Percentiles rank a stretch among this genome's conserved stretches.
phyloP scores from a whole-genome alignment of 2,113 vertebrate genomes.

The Micronisus gabar region DNA sequence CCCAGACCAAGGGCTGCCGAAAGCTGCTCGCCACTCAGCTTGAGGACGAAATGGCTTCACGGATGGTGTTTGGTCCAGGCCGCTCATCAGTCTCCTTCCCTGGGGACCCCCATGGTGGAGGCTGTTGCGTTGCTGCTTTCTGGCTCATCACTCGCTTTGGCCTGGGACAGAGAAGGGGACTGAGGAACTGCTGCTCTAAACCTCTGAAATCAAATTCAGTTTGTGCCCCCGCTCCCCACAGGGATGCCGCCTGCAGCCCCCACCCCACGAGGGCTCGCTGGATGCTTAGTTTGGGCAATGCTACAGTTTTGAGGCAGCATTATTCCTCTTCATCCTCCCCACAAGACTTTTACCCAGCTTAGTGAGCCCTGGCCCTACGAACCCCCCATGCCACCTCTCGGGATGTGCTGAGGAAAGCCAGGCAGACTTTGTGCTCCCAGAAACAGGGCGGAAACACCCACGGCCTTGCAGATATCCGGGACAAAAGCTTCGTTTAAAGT shows the following conservation, averaged over 20 bases:
- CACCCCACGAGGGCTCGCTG: accelerated
- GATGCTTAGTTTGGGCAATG: accelerated
- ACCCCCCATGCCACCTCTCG: accelerated
- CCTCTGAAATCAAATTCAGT: background rate
- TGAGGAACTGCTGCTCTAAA: background rate
- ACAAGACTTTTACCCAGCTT: no score
- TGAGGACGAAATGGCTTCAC: background rate
- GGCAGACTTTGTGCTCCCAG: background rate
- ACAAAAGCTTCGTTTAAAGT: background rate
- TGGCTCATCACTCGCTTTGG: background rate
- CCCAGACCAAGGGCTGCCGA: background rate
- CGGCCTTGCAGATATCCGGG: accelerated
- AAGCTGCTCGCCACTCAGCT: background rate
- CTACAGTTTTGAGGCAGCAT: accelerated
- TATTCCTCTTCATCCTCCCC: background rate
- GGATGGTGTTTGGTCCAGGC: background rate
- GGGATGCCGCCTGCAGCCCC: background rate
- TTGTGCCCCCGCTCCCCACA: accelerated
- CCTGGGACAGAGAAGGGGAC: background rate
- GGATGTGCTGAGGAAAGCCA: background rate
- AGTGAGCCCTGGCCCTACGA: background rate
- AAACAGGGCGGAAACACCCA: background rate
- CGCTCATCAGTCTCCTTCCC: background rate
- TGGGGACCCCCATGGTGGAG: accelerated
- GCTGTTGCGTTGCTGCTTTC: background rate